Evolutionary conservation across 2,797 vertebrate genomes (phyloP).

Genomic region (Chelidonichthys spinosus): DNA sequence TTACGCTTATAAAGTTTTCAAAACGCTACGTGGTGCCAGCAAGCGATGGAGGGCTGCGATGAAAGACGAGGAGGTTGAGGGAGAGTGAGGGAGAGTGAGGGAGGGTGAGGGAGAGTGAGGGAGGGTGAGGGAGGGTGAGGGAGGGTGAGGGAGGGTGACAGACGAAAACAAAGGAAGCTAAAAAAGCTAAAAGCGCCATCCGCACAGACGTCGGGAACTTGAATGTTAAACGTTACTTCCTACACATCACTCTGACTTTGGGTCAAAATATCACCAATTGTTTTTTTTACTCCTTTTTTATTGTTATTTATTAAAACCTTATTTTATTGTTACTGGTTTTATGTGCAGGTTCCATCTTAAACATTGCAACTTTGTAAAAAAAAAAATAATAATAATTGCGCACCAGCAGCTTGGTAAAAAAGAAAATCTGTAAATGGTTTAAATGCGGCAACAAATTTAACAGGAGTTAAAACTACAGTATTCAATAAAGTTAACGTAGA

Average conservation of each 20-base stretch:
- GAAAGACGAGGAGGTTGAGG: constrained; percentile 20
- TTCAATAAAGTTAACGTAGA: too few relatives aligned
- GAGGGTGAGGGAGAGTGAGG: neutral
- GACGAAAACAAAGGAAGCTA: constrained; percentile 34
- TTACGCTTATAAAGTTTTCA: constrained; percentile 71
- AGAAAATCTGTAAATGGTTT: too few relatives aligned
- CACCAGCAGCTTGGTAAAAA: too few relatives aligned
- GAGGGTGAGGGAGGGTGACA: neutral
- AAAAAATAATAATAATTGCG: too few relatives aligned
- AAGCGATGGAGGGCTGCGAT: constrained; percentile 30
- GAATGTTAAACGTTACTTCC: constrained; percentile 7
- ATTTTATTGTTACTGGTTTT: too few relatives aligned
- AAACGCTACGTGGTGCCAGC: constrained; percentile 42
- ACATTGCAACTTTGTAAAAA: too few relatives aligned
- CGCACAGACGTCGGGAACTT: neutral
- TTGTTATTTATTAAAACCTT: too few relatives aligned
- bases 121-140: constrained; percentile 12
- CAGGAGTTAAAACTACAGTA: too few relatives aligned
- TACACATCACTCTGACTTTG: neutral
- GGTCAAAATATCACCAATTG: neutral
- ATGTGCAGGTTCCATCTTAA: too few relatives aligned
- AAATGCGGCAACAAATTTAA: too few relatives aligned
- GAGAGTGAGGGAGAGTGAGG: neutral
- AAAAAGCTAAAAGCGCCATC: neutral
- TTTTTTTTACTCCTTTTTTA: too few relatives aligned